Base-by-base conservation (phyloP, 2,888 invertebrate species). In the Laspeyria flexula region DNA sequence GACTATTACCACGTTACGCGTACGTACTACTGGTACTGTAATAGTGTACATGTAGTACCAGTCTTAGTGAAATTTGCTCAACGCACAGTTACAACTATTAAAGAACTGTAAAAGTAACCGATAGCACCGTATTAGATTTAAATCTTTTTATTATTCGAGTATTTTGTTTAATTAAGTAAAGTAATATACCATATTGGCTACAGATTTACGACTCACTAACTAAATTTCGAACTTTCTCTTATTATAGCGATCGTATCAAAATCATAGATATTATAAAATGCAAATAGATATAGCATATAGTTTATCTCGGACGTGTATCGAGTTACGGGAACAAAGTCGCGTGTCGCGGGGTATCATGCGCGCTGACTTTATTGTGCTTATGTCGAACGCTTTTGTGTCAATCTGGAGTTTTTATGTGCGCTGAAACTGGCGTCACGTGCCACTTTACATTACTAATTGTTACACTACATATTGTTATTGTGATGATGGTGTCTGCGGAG, bases 121-220 rank as follows among this genome's bases (percentile, higher is more conserved):
- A 49, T 39, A 42, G 1, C 23, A 42, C 47, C 18, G 4, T 35
- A 50, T 51, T 27, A 48, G n/a, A 51, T 29, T 53, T 23, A 15
- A 38, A 43, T 41, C 11, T 35, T 50, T 64, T 53, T 51, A 49
- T 52, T 53, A 53, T 21, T 48, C 25, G 23, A 13, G 30, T 44
- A 53, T 45, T 60, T 51, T 45, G 34, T 47, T 50, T 63, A 38
- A 64, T 58, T 51, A 51, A 43, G 27, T 34, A 46, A 51, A 51
- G 16, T 42, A 35, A 33, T 49, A 44, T 34, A 55, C 50, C 38
- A 40, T 39, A 49, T 42, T 38, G 47, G 43, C 30, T 39, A 33
- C 45, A 55, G 25, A 64, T 58, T 52, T 54, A 56, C 47, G 55
- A 50, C 16, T 16, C 10, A 12, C 10, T 35, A 39, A 30, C 42